phyloP scores from a whole-genome alignment of 2,888 invertebrate genomes.

The Danaus chrysippus region DNA sequence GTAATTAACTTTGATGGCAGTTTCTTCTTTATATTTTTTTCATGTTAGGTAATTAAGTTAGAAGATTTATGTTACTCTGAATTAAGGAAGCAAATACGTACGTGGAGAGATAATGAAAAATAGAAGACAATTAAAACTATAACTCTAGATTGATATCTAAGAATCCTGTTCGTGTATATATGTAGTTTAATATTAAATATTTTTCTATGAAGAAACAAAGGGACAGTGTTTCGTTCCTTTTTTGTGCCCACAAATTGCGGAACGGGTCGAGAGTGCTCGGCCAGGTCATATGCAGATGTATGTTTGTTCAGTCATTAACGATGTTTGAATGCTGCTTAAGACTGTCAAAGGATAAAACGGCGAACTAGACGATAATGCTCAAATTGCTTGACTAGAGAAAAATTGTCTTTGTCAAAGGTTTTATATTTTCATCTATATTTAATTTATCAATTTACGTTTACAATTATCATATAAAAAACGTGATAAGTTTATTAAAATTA shows the following conservation, averaged over 20 bases:
- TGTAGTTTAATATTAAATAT: not conserved
- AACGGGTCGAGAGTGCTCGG: conserved; percentile 25
- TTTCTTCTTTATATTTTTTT: too few species aligned
- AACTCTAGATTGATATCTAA: too few species aligned
- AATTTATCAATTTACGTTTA: too few species aligned
- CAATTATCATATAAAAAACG: too few species aligned
- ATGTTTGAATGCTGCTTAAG: conserved; percentile 31
- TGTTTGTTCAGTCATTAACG: conserved; percentile 81
- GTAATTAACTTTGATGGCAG: too few species aligned
- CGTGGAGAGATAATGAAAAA: too few species aligned
- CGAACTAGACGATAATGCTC: not conserved
- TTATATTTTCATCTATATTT: too few species aligned
- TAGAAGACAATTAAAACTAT: too few species aligned
- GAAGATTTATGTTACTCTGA: too few species aligned
- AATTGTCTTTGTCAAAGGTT: not conserved
- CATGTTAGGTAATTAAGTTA: too few species aligned
- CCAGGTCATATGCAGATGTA: conserved; percentile 78
- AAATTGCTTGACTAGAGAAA: conserved; percentile 16
- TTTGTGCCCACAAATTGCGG: conserved; percentile 29
- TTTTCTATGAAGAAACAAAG: conserved; percentile 18
- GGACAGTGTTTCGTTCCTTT: conserved; percentile 18
- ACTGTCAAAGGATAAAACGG: conserved; percentile 9
- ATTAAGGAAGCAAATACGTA: too few species aligned
- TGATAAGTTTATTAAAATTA: too few species aligned
- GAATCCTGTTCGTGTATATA: not conserved